phyloP scores from a whole-genome alignment of 2,797 vertebrate genomes.

The Saxicola maurus region DNA sequence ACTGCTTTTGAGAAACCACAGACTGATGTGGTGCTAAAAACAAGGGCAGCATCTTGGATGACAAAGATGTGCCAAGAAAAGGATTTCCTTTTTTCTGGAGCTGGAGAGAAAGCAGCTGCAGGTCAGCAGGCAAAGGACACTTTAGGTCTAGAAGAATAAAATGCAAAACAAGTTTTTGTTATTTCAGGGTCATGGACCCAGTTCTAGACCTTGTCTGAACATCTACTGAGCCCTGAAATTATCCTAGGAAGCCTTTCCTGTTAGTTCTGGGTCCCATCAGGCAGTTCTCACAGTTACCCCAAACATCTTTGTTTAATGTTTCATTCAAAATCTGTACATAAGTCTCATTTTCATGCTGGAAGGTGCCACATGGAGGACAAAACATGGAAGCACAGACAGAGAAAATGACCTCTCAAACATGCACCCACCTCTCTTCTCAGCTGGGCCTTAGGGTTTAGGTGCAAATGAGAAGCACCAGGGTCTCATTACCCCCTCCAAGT shows the following conservation, averaged over 20 bases:
- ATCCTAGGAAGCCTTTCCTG: background rate
- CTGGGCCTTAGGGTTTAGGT: background rate
- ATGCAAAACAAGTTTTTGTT: background rate
- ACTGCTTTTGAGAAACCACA: background rate
- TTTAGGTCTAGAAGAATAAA: background rate
- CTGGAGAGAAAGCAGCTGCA: background rate
- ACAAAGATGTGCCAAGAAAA: background rate
- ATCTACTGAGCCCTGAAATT: background rate
- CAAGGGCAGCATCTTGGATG: background rate
- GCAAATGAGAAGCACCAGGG: background rate
- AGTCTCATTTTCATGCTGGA: background rate
- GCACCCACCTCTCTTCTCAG: background rate
- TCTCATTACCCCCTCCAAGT: conserved; percentile 16
- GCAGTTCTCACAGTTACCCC: background rate
- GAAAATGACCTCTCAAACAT: background rate
- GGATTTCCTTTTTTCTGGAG: background rate
- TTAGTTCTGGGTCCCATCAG: background rate
- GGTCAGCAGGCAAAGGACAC: background rate
- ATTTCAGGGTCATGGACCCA: background rate
- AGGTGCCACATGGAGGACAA: background rate
- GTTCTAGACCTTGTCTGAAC: background rate
- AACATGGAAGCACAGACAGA: background rate
- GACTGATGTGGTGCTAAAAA: background rate
- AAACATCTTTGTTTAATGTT: background rate
- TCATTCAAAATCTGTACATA: background rate